A percentile compares a stretch with the other conserved stretches of the same genome.
Evolutionary conservation across 2,888 invertebrate species (phyloP).

Genomic region (Flexamia atlantica): DNA sequence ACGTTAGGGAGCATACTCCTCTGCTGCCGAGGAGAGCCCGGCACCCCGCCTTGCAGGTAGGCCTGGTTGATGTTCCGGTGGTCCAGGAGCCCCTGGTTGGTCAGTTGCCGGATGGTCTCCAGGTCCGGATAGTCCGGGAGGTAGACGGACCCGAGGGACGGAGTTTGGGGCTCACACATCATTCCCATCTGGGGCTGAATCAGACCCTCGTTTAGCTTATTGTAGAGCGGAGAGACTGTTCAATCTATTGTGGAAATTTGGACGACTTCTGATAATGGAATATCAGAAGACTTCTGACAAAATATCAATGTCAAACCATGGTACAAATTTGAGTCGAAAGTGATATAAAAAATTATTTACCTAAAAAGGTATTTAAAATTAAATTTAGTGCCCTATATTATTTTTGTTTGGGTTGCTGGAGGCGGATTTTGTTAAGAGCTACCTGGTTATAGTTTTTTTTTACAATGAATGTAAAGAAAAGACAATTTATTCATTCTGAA

Average conservation of each 20-base stretch:
- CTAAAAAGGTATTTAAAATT: no score
- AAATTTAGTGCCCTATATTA: no score
- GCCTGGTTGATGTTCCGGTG: conserved; percentile 62
- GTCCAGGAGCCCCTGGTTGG: conserved; percentile 60
- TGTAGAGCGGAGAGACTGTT: neutral
- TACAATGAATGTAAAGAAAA: no score
- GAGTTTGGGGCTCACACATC: conserved; percentile 62
- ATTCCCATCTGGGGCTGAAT: conserved; percentile 47
- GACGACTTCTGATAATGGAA: no score
- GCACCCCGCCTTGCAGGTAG: conserved; percentile 60
- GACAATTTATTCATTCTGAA: no score
- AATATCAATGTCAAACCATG: no score
- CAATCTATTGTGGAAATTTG: neutral
- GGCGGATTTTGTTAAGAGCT: no score
- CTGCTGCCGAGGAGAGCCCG: conserved; percentile 61
- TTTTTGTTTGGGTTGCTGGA: no score
- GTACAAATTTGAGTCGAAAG: no score
- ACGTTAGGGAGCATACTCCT: conserved; percentile 63
- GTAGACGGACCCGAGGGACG: conserved; percentile 70
- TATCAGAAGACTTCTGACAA: no score
- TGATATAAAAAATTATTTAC: no score
- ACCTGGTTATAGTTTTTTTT: no score
- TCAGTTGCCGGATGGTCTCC: conserved; percentile 69
- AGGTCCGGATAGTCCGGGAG: conserved; percentile 72
- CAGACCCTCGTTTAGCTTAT: neutral